A percentile compares a stretch with the other conserved stretches of the same genome.
phyloP scores from a whole-genome alignment of 2,113 vertebrate genomes.

The Formicarius rufipectus region DNA sequence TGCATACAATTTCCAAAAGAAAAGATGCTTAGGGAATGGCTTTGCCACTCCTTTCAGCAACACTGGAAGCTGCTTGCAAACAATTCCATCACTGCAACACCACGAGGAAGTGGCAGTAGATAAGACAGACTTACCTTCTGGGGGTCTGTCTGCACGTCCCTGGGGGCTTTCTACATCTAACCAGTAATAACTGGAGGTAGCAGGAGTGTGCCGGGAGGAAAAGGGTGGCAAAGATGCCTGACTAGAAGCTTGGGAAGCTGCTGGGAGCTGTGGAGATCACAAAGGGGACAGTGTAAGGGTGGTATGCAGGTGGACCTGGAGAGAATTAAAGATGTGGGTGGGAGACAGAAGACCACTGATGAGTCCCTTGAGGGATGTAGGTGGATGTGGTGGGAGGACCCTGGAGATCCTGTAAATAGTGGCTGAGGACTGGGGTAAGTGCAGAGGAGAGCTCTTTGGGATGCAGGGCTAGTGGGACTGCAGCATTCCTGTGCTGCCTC shows the following conservation, averaged over 20 bases:
- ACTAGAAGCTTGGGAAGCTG: background rate
- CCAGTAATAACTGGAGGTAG: background rate
- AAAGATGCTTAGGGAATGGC: background rate
- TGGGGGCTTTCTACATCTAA: fast-evolving
- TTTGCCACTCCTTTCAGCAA: background rate
- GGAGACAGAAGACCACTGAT: background rate
- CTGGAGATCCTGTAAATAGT: background rate
- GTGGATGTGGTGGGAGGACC: background rate
- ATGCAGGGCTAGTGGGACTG: background rate
- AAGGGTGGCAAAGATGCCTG: background rate
- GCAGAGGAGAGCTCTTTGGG: background rate
- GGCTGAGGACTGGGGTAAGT: background rate
- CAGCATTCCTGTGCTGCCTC: background rate
- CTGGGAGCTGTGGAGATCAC: background rate
- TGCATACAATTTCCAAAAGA: background rate
- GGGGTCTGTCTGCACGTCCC: background rate
- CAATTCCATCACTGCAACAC: background rate
- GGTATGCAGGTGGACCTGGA: background rate
- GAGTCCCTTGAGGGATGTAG: background rate
- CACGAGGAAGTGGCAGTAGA: background rate
- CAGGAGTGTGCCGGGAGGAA: background rate
- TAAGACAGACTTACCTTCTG: background rate
- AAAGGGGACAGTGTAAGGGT: background rate
- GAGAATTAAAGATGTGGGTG: background rate
- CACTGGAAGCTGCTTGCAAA: background rate